A percentile compares a stretch with the other conserved stretches of the same genome.
Evolutionary conservation across 2,113 vertebrate species (phyloP).

Genomic region (Cariama cristata): DNA sequence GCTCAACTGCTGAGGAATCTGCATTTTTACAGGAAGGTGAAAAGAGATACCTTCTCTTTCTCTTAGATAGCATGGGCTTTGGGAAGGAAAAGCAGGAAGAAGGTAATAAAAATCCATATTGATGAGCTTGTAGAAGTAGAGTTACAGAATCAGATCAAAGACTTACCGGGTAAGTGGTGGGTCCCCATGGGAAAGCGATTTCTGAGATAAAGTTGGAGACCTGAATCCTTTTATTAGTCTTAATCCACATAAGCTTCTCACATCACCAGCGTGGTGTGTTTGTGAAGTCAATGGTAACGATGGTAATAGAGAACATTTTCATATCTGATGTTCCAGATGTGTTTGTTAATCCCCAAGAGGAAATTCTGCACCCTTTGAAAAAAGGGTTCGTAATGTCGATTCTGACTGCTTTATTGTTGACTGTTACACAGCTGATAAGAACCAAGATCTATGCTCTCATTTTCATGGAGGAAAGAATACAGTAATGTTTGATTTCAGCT

Average conservation of each 20-base stretch:
- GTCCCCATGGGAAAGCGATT: background rate
- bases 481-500: background rate
- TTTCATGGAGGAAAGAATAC: no score
- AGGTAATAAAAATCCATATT: background rate
- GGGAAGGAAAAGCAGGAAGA: background rate
- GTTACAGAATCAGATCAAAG: background rate
- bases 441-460: background rate
- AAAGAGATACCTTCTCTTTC: no score
- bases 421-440: background rate
- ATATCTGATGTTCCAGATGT: background rate
- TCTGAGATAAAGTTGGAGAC: background rate
- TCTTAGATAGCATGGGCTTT: background rate
- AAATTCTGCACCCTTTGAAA: background rate
- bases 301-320: no score
- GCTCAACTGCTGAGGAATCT: no score
- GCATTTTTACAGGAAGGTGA: background rate
- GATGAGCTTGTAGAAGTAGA: background rate
- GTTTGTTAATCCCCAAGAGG: background rate
- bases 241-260: fast-evolving
- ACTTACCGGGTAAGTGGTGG: background rate
- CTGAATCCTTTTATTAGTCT: background rate
- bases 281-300: background rate
- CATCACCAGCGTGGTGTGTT: background rate
- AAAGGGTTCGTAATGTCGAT: background rate
- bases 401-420: background rate